A percentile compares a stretch with the other conserved stretches of the same genome.
Evolutionary conservation across 2,113 vertebrate genomes (phyloP).

Genomic region (Patagioenas fasciata): DNA sequence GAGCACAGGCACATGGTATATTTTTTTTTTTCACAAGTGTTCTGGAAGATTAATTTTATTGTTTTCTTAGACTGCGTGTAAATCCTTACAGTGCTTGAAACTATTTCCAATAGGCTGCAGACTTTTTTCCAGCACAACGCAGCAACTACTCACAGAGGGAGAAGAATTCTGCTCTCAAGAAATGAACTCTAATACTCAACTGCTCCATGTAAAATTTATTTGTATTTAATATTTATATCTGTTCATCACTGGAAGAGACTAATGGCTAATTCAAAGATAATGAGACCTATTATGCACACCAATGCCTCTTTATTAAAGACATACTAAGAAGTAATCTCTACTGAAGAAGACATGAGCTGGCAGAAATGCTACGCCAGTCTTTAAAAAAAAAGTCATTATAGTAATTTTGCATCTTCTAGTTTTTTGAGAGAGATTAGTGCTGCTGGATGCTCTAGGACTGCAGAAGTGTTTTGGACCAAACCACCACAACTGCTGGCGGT

Average conservation of each 20-base stretch:
- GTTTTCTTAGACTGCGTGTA: background rate
- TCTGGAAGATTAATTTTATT: background rate
- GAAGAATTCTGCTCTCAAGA: background rate
- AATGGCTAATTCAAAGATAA: slow-evolving; percentile 8
- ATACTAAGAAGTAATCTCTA: background rate
- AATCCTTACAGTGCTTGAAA: background rate
- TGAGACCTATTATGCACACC: background rate
- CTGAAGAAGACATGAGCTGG: background rate
- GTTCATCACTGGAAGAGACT: background rate
- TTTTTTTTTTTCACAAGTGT: background rate
- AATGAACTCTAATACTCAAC: background rate
- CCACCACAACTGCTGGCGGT: background rate
- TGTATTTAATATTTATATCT: slow-evolving; percentile 36
- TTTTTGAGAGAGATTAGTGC: background rate
- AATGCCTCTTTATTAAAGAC: background rate
- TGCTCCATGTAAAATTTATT: background rate
- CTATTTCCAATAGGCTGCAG: background rate
- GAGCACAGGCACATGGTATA: background rate
- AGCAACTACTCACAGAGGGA: background rate
- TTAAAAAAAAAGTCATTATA: background rate
- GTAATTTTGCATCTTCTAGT: background rate
- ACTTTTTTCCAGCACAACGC: background rate
- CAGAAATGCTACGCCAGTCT: background rate
- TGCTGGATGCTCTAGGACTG: background rate
- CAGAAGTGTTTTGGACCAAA: background rate